These are phyloP conservation scores for Hetaerina titia DNA, from an alignment of 2,888 invertebrate genomes.

Conservation along the genomic window DNA sequence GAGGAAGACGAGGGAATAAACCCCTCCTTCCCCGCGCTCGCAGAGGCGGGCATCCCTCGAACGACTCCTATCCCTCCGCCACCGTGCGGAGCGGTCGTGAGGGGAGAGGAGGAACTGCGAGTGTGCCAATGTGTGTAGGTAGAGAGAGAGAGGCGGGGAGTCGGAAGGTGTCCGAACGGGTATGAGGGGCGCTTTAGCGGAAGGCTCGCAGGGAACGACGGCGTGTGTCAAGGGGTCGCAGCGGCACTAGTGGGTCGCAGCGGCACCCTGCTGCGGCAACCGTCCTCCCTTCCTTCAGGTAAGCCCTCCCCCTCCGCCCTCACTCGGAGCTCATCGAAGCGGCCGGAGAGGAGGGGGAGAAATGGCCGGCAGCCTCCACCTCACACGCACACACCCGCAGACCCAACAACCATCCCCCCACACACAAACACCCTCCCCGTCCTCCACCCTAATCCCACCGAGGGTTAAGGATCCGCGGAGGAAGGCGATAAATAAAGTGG, in stretches of 20 bases:
- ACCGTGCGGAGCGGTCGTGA: too few relatives aligned
- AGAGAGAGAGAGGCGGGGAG: too few relatives aligned
- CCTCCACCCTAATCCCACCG: constrained; percentile 32
- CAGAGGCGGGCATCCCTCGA: neutral
- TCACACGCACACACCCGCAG: too few relatives aligned
- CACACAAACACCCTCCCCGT: neutral
- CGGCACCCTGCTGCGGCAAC: neutral
- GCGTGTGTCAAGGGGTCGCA: neutral
- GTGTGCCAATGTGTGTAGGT: too few relatives aligned
- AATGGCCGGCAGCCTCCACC: too few relatives aligned
- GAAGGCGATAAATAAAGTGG: constrained; percentile 63
- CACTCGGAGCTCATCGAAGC: neutral
- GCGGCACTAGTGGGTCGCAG: neutral
- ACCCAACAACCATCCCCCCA: neutral
- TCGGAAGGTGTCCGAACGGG: too few relatives aligned
- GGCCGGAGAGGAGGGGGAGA: neutral
- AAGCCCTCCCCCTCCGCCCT: neutral
- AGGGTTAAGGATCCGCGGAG: constrained; percentile 63
- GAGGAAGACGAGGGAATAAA: neutral
- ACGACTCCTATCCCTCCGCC: too few relatives aligned
- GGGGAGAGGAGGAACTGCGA: too few relatives aligned
- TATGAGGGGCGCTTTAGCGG: too few relatives aligned
- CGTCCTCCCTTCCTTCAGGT: neutral
- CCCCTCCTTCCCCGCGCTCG: neutral
- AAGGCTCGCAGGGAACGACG: too few relatives aligned